These are phyloP conservation scores for Heliothis subflexa DNA, from an alignment of 1,140 invertebrate species.

Conservation along the genomic window DNA sequence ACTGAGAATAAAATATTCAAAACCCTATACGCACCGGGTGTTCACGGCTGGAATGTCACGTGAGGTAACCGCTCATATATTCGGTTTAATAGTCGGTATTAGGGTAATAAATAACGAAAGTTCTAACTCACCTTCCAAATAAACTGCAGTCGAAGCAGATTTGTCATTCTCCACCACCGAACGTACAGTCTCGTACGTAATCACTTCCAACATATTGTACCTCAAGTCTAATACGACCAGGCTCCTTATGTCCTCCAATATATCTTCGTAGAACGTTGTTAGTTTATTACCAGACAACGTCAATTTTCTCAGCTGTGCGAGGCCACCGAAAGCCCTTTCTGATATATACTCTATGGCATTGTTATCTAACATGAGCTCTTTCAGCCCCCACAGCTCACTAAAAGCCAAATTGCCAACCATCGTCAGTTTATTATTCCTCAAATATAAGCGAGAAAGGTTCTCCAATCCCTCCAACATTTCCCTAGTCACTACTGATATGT, in stretches of 20 bases:
- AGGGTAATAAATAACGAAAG: conserved; percentile 52
- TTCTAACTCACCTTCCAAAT: conserved; percentile 90
- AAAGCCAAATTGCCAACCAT: conserved; percentile 92
- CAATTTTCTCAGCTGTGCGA: conserved; percentile 89
- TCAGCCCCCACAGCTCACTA: conserved; percentile 89
- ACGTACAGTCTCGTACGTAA: conserved; percentile 90
- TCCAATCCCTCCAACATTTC: conserved; percentile 91
- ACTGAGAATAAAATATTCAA: conserved; percentile 39
- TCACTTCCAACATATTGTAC: conserved; percentile 90
- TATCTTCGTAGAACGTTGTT: conserved; percentile 88
- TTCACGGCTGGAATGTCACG: conserved; percentile 22
- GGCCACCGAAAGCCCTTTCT: conserved; percentile 90
- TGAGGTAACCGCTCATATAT: conserved; percentile 29
- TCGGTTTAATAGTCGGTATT: conserved; percentile 45
- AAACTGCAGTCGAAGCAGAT: conserved; percentile 88
- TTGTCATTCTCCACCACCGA: conserved; percentile 89
- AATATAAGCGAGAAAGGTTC: conserved; percentile 89
- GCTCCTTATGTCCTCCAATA: conserved; percentile 88
- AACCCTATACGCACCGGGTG: conserved; percentile 37
- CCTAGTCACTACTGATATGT: conserved; percentile 89
- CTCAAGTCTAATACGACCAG: conserved; percentile 90
- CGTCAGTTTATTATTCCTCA: conserved; percentile 90
- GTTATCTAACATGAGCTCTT: conserved; percentile 90
- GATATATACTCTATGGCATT: conserved; percentile 89
- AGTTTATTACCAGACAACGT: conserved; percentile 91